Evolutionary conservation across 2,113 vertebrate genomes (phyloP), one percentile per base, ranked within the genome.

Genomic region (Stomatorhinus ivindoensis): DNA sequence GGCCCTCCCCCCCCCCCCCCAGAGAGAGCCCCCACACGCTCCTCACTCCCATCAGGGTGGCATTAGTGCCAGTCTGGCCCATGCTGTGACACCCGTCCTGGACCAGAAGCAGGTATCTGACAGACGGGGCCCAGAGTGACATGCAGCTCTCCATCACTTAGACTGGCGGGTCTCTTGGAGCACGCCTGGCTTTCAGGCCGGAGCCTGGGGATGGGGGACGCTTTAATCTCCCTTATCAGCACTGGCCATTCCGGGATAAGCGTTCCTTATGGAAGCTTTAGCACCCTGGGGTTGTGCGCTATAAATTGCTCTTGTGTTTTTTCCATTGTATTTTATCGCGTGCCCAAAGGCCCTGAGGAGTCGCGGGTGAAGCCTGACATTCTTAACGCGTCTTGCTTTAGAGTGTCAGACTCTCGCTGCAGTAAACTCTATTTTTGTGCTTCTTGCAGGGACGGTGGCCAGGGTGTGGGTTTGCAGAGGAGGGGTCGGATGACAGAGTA

Each of bases 371-470:
- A 89, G 87, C 89, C 47, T 87, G 69, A 73, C 61, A 89, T 87
- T 89, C 87, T 91, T 88, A 92, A 87, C 69, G 73, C 82, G 47
- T 53, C 90, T 48, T 76, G 55, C 39, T 92, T 90, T 89, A 73
- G 90, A 39, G 55, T 88, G 69, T 90, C 84, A 24, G 35, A 61
- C 44, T 48, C 47, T 82, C 31, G 31, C 65, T 46, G 88, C 73
- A 15, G 44, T 50, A 42, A 44, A 73, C 65, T 88, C 87, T 88
- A 88, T 88, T 88, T 69, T 88, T 11, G 39, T 65, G 53, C 87
- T 42, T 9, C 24, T 17, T 44, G 42, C 55, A 39, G 55, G 19
- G 76, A 44, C 76, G 6, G 76, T 3, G 39, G 39, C 10, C 5
- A 27, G 47, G 39, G 82, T 84, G 42, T 47, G 82, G 82, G 44